Evolutionary conservation across 2,888 invertebrate species (phyloP).

Genomic region (Psylliodes chrysocephalus): DNA sequence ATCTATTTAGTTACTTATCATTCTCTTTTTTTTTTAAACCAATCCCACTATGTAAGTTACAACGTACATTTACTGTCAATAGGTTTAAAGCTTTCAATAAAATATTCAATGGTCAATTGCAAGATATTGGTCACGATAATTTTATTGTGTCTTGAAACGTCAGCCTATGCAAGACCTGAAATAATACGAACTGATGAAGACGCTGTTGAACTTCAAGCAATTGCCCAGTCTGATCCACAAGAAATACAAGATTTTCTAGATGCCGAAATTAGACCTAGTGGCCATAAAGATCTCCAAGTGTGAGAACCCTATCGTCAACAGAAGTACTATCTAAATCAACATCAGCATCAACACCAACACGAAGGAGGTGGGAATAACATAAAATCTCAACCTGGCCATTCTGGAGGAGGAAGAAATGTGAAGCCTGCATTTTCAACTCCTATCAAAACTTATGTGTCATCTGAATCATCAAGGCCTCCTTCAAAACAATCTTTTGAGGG

Average conservation of each 20-base stretch:
- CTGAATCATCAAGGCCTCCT: neutral
- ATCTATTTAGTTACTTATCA: no score
- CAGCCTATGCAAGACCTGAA: slow-evolving; percentile 18
- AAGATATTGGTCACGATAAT: slow-evolving; percentile 27
- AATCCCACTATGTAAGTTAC: no score
- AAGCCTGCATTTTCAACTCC: slow-evolving; percentile 39
- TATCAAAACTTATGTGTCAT: slow-evolving; percentile 38
- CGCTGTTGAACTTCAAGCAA: neutral
- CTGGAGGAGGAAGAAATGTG: slow-evolving; percentile 13
- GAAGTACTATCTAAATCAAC: slow-evolving; percentile 28
- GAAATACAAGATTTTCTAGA: slow-evolving; percentile 24
- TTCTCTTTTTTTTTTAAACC: no score
- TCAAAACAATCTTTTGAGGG: neutral
- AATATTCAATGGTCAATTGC: no score
- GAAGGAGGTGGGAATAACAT: slow-evolving; percentile 24
- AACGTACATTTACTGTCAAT: no score
- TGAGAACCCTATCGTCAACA: slow-evolving; percentile 53
- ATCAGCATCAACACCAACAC: no score
- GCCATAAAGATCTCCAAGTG: slow-evolving; percentile 61
- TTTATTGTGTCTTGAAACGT: slow-evolving; percentile 7
- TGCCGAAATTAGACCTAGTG: slow-evolving; percentile 58
- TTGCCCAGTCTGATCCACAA: slow-evolving; percentile 13
- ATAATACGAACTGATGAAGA: neutral
- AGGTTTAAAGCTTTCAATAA: no score
- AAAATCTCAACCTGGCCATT: slow-evolving; percentile 36